These are phyloP conservation scores for Ceratina calcarata DNA, from an alignment of 1,140 invertebrate species.

Conservation along the genomic window DNA sequence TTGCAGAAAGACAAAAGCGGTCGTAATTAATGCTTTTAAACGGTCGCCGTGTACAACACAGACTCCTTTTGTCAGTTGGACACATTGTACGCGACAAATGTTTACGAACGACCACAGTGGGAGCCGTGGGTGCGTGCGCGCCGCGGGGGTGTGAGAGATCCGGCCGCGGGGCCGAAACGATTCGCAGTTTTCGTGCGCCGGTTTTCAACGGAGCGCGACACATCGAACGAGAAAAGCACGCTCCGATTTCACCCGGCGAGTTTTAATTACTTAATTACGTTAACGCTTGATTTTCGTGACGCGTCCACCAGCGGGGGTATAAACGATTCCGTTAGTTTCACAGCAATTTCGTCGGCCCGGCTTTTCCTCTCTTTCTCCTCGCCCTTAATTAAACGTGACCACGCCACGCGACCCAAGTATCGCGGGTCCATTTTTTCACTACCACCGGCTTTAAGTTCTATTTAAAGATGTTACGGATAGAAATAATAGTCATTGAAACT, in stretches of 20 bases:
- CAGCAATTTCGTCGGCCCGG: slow-evolving; percentile 9
- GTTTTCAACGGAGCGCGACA: slow-evolving; percentile 20
- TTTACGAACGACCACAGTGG: slow-evolving; percentile 52
- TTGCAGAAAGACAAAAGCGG: slow-evolving; percentile 54
- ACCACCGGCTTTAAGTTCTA: too few species aligned
- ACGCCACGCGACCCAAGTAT: not conserved
- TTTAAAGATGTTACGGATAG: too few species aligned
- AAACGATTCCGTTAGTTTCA: slow-evolving; percentile 46
- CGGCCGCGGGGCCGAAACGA: slow-evolving; percentile 39
- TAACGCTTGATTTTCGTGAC: slow-evolving; percentile 45
- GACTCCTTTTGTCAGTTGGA: slow-evolving; percentile 58
- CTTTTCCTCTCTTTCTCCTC: slow-evolving; percentile 1
- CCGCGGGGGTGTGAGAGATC: too few species aligned
- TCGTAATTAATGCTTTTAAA: slow-evolving; percentile 65
- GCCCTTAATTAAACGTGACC: slow-evolving; percentile 2
- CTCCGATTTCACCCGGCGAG: slow-evolving; percentile 38
- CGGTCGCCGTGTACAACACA: slow-evolving; percentile 25
- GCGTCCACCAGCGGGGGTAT: slow-evolving; percentile 9
- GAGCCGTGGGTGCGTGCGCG: not conserved
- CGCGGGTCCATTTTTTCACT: too few species aligned
- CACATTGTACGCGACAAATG: slow-evolving; percentile 57
- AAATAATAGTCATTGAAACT: too few species aligned
- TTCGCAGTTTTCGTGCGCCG: slow-evolving; percentile 41
- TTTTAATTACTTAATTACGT: slow-evolving; percentile 58
- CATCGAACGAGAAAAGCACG: slow-evolving; percentile 32